Base-by-base conservation (phyloP, 2,113 vertebrate genomes). In the Rallus limicola region DNA sequence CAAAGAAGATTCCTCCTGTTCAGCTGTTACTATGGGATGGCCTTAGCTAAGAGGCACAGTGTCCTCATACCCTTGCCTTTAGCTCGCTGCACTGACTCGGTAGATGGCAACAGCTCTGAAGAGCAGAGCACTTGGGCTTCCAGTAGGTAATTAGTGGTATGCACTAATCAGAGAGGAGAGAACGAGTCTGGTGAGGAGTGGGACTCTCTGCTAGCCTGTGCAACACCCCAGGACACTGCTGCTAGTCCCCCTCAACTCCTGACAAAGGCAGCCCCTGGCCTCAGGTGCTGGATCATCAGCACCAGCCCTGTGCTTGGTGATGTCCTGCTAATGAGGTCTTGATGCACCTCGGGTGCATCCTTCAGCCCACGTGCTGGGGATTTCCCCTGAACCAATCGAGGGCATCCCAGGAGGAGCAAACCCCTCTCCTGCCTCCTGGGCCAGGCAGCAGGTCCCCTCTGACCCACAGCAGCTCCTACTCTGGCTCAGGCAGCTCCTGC, bases 381-480 rank as follows among this genome's bases (percentile, higher is more conserved):
- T 2, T 2, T 19, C 25, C 16, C 70, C 60, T 3, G 50, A 3
- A 3, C 48, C 1, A 0, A 11, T 59, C 3, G 6, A 83, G 74
- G 42, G 20, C 71, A 20, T 15, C 8, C 15, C 2, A 1, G 60
- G 48, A 36, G 81, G 25, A 53, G 20, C 33, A n/a, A 44, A 6
- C 29, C 21, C 82, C 28, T 11, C 16, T 72, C 26, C 67, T 17
- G 40, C 42, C 68, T 62, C 64, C 52, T 25, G 2, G 1, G 4
- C 2, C 40, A 3, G 10, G 59, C 71, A 48, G 52, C 2, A 2
- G 42, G 58, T 56, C 59, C 3, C 2, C 75, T 19, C 2, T 3
- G 65, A 16, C 9, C 65, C 74, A 1, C 2, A 0, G 34, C 11
- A 4, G 19, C 69, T 71, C 60, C 1, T 29, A 0, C 6, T 18